Evolutionary conservation across 2,113 vertebrate species (phyloP), one percentile per base, ranked within the genome.

Genomic region (Corythaeola cristata): DNA sequence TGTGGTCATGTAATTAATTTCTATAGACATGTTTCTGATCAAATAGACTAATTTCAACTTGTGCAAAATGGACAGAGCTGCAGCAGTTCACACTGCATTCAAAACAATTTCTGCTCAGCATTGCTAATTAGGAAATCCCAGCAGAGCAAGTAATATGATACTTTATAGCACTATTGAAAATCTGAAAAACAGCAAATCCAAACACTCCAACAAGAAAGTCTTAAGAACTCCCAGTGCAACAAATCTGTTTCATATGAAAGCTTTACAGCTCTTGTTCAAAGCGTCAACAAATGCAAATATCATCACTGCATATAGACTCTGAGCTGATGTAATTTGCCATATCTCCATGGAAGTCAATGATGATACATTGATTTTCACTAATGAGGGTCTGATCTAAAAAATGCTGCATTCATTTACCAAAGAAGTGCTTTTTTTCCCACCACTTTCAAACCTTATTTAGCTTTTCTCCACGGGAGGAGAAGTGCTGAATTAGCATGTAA

Each of bases 311-410:
- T 72, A 45, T 5, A 91, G 39, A 77, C 30, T 88, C 47, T 76
- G 84, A 92, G 22, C 44, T 85, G 53, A 60, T 89, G 33, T 30
- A 56, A 89, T 79, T 82, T 96, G 50, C 74, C 55, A 60, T 41
- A 85, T 58, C 59, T 82, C 21, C 45, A 22, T 35, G 45, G 71
- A 85, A 87, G 74, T 83, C 77, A 76, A n/a, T 76, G 77, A 81
- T 53, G 58, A 89, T 64, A 75, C 41, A 92, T 37, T 92, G 95
- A 95, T 95, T 97, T 93, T 69, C 76, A 62, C 39, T 93, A 96
- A 94, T 82, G 60, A 87, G 26, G 59, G 24, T 49, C 62, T 85
- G 79, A 80, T 62, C 78, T 73, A 79, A 91, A 93, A 68, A 94
- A 35, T 44, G 16, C 19, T 78, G 28, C 19, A 66, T 87, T 90